Evolutionary conservation across 2,888 invertebrate species (phyloP).

Genomic region (Sepioteuthis lessoniana): DNA sequence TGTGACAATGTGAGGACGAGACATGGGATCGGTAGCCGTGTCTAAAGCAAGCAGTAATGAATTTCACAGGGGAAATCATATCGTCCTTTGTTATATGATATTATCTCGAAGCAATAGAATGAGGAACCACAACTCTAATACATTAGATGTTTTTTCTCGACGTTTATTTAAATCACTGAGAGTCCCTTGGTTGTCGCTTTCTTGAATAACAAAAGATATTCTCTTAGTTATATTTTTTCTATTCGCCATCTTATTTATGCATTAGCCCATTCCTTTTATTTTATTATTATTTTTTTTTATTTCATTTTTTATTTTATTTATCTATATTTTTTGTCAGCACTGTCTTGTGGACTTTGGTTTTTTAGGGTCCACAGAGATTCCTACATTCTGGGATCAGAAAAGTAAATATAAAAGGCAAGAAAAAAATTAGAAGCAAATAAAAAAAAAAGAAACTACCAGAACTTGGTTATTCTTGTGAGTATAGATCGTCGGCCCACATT

Average conservation of each 20-base stretch:
- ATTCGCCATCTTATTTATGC: not conserved
- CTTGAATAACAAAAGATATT: not conserved
- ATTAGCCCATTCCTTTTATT: not conserved
- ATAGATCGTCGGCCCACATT: not conserved
- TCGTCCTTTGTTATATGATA: not conserved
- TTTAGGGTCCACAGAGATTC: constrained; percentile 4
- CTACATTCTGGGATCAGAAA: not conserved
- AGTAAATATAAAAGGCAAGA: not conserved
- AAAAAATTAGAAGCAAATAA: not conserved
- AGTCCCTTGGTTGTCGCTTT: not conserved
- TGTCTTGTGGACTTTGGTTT: not conserved
- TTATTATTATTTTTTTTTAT: not conserved
- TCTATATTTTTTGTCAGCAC: not conserved
- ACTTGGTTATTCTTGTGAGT: not conserved
- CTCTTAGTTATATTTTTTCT: not conserved
- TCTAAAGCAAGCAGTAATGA: constrained; percentile 3
- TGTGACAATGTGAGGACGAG: not conserved
- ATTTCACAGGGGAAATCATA: constrained; percentile 10
- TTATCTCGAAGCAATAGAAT: constrained; percentile 18
- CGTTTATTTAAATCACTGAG: constrained; percentile 33
- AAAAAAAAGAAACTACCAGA: not conserved
- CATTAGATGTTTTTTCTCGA: not conserved
- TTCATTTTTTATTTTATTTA: not conserved
- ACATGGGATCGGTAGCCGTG: constrained; percentile 1
- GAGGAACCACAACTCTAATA: constrained; percentile 15